Evolutionary conservation across 2,797 vertebrate genomes (phyloP), one percentile per base, ranked within the genome.

Genomic region (Atherinosoma microstoma): DNA sequence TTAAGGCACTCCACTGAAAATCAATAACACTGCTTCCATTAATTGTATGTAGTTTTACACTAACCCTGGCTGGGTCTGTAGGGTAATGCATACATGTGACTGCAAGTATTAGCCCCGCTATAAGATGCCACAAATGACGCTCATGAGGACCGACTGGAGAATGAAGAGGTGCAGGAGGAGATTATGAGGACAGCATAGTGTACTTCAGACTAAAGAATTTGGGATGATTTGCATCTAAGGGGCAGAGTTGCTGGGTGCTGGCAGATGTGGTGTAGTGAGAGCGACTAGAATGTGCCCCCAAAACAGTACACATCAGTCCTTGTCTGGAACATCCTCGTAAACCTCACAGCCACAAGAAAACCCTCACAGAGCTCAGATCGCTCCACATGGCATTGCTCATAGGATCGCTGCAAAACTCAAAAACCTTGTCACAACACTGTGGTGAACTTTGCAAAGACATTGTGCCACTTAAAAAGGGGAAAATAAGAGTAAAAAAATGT

Each of bases 21-120:
- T 88, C 82, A 83, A 84, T 90, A 67, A n/a, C 27, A 45, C 59
- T 36, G 70, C 73, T 75, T 80, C 61, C 30, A 75, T 77, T 84
- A 82, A 74, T 82, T 84, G 75, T 66, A 66, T 70, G 65, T 77
- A 63, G 57, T 73, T 64, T 82, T 75, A 56, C 45, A 73, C 57
- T 74, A 66, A 70, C 58, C 56, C 13, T 20, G 57, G 18, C 34
- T 7, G 32, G 22, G 22, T 70, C 63, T 77, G 64, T 67, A 59
- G 73, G 49, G 64, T 11, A 40, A 57, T 51, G 42, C 47, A 29
- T 63, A 24, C 18, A 18, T 29, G 11, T 67, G 29, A n/a, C 27
- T 27, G 65, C 6, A 54, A 40, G 15, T 16, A 1, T 40, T 40
- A 15, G 15, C 3, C 38, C 40, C 4, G 40, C 49, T 2, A 0